Conservation (phyloP, 2,888 invertebrate species). For the Gryllus longicercus region DNA sequence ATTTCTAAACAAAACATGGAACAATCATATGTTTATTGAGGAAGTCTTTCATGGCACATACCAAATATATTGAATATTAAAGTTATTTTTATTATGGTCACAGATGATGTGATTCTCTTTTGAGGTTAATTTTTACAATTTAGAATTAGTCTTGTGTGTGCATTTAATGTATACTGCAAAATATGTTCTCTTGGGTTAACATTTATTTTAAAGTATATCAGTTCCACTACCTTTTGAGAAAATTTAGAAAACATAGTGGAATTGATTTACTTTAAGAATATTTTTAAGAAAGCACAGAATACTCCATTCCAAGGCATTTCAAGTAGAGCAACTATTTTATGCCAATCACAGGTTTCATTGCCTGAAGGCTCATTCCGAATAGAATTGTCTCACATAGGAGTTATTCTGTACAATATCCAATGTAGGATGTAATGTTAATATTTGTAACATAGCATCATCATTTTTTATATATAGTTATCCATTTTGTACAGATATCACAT, state of each 20-base stretch:
- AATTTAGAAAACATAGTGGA: background rate
- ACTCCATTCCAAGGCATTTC: constrained; percentile 18
- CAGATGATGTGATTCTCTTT: background rate
- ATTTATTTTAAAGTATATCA: background rate
- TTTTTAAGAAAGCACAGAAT: background rate
- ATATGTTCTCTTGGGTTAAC: constrained; percentile 7
- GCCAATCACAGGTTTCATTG: background rate
- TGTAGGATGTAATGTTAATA: constrained; percentile 18
- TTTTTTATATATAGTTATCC: constrained; percentile 23
- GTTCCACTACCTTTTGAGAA: background rate
- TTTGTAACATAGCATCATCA: constrained; percentile 19
- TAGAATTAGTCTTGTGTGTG: background rate
- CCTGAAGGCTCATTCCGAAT: background rate
- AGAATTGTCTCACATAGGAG: constrained; percentile 17
- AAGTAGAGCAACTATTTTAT: background rate
- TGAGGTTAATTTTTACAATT: background rate
- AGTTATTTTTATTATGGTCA: background rate
- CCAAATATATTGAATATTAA: background rate
- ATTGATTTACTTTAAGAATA: background rate
- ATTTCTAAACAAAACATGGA: background rate
- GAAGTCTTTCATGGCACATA: background rate
- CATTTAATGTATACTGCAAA: background rate
- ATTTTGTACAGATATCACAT: constrained; percentile 25
- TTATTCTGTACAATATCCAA: background rate
- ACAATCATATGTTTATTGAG: background rate